Percentiles rank a stretch among this genome's conserved stretches.
Evolutionary conservation across 2,888 invertebrate genomes (phyloP).

Genomic region (Villa cingulata): DNA sequence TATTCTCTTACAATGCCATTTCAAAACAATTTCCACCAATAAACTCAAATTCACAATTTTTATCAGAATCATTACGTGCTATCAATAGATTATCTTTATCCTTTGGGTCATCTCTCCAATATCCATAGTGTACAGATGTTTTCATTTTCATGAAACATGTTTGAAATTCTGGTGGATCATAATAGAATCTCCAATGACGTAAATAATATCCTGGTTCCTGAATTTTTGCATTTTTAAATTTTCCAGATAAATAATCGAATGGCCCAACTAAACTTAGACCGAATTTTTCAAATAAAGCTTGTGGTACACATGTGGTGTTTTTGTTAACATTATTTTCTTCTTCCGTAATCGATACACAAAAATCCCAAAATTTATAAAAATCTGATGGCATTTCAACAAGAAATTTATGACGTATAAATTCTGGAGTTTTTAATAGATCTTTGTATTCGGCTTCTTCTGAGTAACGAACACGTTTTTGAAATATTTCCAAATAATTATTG

Average conservation of each 20-base stretch:
- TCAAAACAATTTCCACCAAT: conserved; percentile 42
- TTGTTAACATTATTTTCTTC: conserved; percentile 26
- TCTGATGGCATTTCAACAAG: conserved; percentile 79
- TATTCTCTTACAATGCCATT: conserved; percentile 20
- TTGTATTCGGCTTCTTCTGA: conserved; percentile 32
- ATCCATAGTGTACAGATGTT: conserved; percentile 73
- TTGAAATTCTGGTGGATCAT: conserved; percentile 92
- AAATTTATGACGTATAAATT: conserved; percentile 59
- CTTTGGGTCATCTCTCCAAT: conserved; percentile 71
- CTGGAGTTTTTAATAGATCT: conserved; percentile 38
- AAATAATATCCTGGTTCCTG: conserved; percentile 50
- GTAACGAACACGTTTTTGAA: conserved; percentile 24
- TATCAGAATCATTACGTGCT: conserved; percentile 57
- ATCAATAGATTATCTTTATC: conserved; percentile 57
- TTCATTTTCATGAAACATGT: conserved; percentile 57
- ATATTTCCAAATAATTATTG: conserved; percentile 25
- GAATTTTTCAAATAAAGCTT: conserved; percentile 48
- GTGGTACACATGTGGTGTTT: conserved; percentile 27
- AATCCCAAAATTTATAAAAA: conserved; percentile 74
- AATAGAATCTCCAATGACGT: conserved; percentile 79
- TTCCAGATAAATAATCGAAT: conserved; percentile 64
- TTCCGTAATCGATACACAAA: conserved; percentile 45
- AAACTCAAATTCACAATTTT: conserved; percentile 54
- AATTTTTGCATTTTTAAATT: conserved; percentile 39
- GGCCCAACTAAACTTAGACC: conserved; percentile 72